Percentiles rank a stretch among this genome's conserved stretches.
Conservation (phyloP, 2,797 vertebrate genomes). For the Rhynchonycteris naso region DNA sequence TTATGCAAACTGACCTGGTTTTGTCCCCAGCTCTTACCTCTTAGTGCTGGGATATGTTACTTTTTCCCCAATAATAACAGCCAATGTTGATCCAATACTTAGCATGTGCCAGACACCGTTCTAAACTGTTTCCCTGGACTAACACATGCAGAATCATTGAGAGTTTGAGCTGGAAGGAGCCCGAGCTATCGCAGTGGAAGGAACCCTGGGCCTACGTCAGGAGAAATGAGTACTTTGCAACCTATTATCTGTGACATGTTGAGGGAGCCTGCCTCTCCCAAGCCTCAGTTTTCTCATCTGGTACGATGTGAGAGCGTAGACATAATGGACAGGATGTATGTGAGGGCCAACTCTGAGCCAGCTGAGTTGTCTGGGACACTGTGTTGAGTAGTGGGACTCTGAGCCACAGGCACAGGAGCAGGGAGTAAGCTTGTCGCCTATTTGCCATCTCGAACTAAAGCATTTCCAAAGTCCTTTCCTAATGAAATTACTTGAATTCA, state of each 20-base stretch:
- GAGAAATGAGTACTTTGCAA: background rate
- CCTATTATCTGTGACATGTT: background rate
- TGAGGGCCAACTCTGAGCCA: background rate
- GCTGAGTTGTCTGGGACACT: background rate
- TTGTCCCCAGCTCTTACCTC: background rate
- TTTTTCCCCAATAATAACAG: background rate
- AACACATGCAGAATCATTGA: background rate
- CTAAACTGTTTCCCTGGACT: background rate
- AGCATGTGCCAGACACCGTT: background rate
- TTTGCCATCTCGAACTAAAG: background rate
- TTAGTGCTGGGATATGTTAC: background rate
- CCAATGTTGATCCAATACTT: background rate
- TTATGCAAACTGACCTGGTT: background rate
- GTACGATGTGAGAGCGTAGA: background rate
- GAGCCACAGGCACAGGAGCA: accelerated
- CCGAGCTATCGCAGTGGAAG: background rate
- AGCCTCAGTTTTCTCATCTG: background rate
- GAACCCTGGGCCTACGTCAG: background rate
- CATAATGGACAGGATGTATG: background rate
- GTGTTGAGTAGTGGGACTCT: background rate
- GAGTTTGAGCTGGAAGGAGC: background rate
- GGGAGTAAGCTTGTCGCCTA: background rate
- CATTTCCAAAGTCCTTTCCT: background rate
- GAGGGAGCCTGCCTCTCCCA: background rate
- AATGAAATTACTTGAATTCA: background rate